A percentile compares a stretch with the other conserved stretches of the same genome.
Evolutionary conservation across 1,140 invertebrate species (phyloP).

Genomic region (Bombus vancouverensis): DNA sequence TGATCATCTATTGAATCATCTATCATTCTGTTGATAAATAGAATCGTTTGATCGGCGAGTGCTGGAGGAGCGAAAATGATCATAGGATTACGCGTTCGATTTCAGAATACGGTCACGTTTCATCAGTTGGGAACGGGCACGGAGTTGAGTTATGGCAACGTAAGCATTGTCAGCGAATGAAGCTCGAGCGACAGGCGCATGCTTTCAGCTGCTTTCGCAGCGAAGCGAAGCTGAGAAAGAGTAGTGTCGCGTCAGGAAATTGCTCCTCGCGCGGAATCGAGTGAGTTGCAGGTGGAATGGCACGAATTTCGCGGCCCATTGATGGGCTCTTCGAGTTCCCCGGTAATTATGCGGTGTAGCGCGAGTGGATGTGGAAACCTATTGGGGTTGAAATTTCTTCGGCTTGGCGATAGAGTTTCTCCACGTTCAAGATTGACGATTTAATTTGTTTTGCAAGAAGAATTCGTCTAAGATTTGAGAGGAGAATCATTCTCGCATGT

Average conservation of each 20-base stretch:
- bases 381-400: background rate
- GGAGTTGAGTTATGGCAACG: conserved; percentile 26
- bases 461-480: too few species aligned
- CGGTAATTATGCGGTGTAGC: background rate
- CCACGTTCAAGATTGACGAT: background rate
- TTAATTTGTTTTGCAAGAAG: background rate
- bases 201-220: background rate
- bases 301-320: background rate
- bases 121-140: background rate
- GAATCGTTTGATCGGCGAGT: conserved; percentile 13
- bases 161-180: conserved; percentile 45
- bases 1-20: too few species aligned
- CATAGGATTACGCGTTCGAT: conserved; percentile 32
- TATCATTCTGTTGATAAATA: background rate
- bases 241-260: conserved; percentile 19
- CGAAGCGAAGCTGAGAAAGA: background rate
- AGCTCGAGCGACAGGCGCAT: background rate
- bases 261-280: background rate
- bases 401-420: background rate
- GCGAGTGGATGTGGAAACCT: background rate
- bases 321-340: background rate
- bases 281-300: background rate
- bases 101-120: conserved; percentile 42
- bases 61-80: conserved; percentile 27
- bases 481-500: too few species aligned